Evolutionary conservation across 1,140 invertebrate genomes (phyloP), one percentile per base, ranked within the genome.

Genomic region (Heliconius himera): DNA sequence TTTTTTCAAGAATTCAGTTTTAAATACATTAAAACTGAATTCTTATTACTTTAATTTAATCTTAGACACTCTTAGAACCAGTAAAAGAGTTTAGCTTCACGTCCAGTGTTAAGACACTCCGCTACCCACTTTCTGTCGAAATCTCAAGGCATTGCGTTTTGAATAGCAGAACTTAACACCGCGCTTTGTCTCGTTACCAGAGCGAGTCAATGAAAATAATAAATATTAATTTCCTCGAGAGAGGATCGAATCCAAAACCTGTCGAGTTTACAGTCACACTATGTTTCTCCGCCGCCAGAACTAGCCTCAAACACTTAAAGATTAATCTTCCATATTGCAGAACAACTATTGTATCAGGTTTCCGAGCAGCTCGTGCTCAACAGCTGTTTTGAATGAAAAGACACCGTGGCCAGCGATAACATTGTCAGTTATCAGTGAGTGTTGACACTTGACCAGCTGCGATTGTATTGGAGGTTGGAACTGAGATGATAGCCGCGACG

Each of bases 381-480:
- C 72, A 81, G 74, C 36, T 81, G 74, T 71, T 46, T 70, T 75
- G 82, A 81, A 83, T 79, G 80, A 74, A 78, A 80, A 79, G 78
- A 83, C 77, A 80, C 72, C 73, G 38, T 70, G 60, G 66, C 70
- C 33, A 36, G 72, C 76, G 82, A 84, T 84, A 84, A 82, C 80
- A 77, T 82, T 84, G 80, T 84, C 80, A 82, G 80, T 36, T 79
- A 80, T 82, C 78, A 71, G 79, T 73, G 38, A 76, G 72, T 81
- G 79, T 78, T 81, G 80, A 78, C 80, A 81, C 73, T 78, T 78
- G 79, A 80, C 71, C 79, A 76, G 80, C 36, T 78, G 38, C 66
- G 38, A 70, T 66, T 70, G 79, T 71, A 49, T 80, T 76, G 76
- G 56, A 74, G 71, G 20, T 80, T 76, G 78, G 56, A 74, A 38